Base-by-base conservation (phyloP, 2,797 vertebrate genomes). In the Melanotaenia pygmaea region DNA sequence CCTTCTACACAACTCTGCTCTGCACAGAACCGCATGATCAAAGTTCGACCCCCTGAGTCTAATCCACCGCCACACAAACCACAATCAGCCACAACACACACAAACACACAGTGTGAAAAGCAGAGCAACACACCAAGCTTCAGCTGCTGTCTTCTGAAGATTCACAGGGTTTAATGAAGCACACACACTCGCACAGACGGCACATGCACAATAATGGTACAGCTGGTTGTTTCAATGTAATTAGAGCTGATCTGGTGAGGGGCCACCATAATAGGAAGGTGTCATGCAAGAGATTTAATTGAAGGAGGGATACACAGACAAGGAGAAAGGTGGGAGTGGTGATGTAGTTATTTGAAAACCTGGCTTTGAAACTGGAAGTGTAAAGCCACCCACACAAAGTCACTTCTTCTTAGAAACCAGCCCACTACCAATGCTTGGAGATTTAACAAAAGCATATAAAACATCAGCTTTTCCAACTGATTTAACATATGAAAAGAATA, bases 111-210 rank as follows among this genome's bases (percentile, higher is more conserved):
- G 58, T 53, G 4, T 61, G 63, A 50, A 82, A 82, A 79, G 34
- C 66, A 84, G 37, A 84, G 79, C 58, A 76, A 67, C 60, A 63
- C 65, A 5, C 54, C 59, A 50, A 79, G 61, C 56, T 70, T 69
- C 67, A 65, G 47, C 37, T 22, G 4, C 58, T 74, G 59, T 72
- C 70, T 70, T 85, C 75, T 85, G 64, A 81, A 67, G 77, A 72
- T 74, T 77, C 56, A 50, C 45, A 70, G 65, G 34, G 67, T 72
- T 85, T 81, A 80, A 84, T 84, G 76, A 86, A 80, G 63, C 74
- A 62, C 74, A 63, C 59, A 75, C 74, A 58, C 65, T 71, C 58
- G 38, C 20, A 30, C 59, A 57, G 40, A 28, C 47, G 22, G 8
- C 47, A 10, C 47, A 22, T 16, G 47, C 47, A 0, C 32, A n/a